Percentiles rank a stretch among this genome's conserved stretches.
These are phyloP conservation scores for Dasyornis broadbenti DNA, from an alignment of 2,113 vertebrate genomes.

Conservation along the genomic window DNA sequence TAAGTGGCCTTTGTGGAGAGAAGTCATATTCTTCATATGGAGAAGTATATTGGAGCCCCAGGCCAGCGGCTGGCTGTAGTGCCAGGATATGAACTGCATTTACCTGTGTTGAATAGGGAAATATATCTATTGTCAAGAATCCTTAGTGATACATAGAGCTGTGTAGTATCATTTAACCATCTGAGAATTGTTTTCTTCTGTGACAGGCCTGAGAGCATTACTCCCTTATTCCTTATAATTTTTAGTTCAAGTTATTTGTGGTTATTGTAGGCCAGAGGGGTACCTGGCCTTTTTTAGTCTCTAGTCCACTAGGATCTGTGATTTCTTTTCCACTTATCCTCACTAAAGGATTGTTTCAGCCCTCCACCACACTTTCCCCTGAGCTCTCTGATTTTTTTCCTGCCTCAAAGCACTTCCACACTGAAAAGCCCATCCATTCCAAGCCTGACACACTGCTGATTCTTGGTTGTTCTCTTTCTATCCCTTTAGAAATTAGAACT, in stretches of 20 bases:
- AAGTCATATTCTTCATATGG: neutral
- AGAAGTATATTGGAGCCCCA: neutral
- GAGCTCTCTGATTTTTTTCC: neutral
- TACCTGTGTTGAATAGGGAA: neutral
- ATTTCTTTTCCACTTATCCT: neutral
- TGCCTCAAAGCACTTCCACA: neutral
- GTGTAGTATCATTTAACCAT: neutral
- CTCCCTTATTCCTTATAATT: neutral
- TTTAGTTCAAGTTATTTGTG: neutral
- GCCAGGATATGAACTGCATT: neutral
- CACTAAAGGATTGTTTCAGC: neutral
- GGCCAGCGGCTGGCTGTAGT: neutral
- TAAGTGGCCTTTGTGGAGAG: neutral
- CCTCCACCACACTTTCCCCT: neutral
- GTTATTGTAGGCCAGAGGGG: neutral
- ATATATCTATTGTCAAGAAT: neutral
- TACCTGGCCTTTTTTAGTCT: neutral
- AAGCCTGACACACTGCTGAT: neutral
- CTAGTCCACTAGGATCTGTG: neutral
- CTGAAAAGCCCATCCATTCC: neutral
- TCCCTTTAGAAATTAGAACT: neutral
- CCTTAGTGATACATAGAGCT: neutral
- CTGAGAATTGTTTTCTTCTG: neutral
- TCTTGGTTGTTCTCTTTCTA: neutral
- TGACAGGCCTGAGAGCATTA: neutral